These are phyloP conservation scores for Masnerella sp. DNA, from an alignment of 2,888 invertebrate species.

Conservation along the genomic window DNA sequence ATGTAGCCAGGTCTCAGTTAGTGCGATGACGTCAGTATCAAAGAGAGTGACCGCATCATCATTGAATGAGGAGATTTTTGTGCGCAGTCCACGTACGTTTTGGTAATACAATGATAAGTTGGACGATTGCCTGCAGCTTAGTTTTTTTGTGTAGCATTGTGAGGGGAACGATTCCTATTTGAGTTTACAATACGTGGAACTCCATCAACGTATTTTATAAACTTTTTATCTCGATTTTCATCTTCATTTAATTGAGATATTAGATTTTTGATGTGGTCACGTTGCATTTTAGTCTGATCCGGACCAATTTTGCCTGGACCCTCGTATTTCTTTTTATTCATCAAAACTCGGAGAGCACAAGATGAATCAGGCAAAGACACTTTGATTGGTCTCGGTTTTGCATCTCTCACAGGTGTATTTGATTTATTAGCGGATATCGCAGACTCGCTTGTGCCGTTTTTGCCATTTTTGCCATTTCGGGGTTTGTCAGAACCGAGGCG, in stretches of 20 bases:
- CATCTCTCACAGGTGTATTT: background rate
- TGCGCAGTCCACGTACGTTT: background rate
- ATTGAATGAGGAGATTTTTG: background rate
- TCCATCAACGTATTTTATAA: background rate
- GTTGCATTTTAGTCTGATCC: background rate
- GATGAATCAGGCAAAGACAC: background rate
- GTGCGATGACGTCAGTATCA: background rate
- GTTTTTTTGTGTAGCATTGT: background rate
- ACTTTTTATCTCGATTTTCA: background rate
- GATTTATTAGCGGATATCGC: background rate
- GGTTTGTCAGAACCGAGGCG: background rate
- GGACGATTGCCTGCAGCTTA: background rate
- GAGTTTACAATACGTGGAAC: background rate
- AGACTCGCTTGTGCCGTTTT: background rate
- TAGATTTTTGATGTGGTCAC: background rate
- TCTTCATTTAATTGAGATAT: background rate
- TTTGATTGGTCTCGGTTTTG: conserved; percentile 1
- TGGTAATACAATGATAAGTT: background rate
- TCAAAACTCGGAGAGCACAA: background rate
- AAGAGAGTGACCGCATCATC: background rate
- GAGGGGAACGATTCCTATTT: background rate
- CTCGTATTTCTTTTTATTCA: background rate
- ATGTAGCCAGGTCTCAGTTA: conserved; percentile 3
- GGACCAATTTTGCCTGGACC: background rate
- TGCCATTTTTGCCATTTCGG: background rate